Conservation (phyloP, 1,140 invertebrate genomes). For the Orchestia grillus region DNA sequence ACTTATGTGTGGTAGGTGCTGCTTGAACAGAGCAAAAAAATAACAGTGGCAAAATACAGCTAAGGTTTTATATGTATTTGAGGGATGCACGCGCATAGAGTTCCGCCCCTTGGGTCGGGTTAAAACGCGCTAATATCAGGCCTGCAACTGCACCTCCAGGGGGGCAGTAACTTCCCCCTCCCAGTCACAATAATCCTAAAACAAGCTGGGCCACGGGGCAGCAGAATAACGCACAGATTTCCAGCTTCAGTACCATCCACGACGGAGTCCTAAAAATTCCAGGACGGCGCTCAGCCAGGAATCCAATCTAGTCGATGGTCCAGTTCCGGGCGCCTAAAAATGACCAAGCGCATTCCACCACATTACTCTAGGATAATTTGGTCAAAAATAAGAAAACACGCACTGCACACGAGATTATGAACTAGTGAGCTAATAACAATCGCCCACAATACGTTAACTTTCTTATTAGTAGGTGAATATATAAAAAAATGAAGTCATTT, state of each 20-base stretch:
- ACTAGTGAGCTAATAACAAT: neutral
- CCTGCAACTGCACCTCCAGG: too few species aligned
- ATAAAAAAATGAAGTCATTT: neutral
- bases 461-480: neutral
- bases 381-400: neutral
- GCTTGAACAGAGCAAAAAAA: too few species aligned
- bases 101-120: too few species aligned
- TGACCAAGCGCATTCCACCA: slow-evolving; percentile 21
- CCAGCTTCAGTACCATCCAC: neutral
- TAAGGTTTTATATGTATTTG: too few species aligned
- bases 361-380: slow-evolving; percentile 29
- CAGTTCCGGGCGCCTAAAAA: slow-evolving; percentile 36
- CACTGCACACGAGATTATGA: neutral
- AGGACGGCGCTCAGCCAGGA: slow-evolving; percentile 48
- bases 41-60: too few species aligned
- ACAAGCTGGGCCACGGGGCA: neutral
- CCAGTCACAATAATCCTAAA: neutral
- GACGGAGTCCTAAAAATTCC: slow-evolving; percentile 36
- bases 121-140: too few species aligned
- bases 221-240: slow-evolving; percentile 28
- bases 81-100: too few species aligned
- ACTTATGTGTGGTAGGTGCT: too few species aligned
- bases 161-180: too few species aligned
- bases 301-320: slow-evolving; percentile 48
- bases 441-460: neutral